Base-by-base conservation (phyloP, 2,888 invertebrate genomes). In the Heteromurus nitidus region DNA sequence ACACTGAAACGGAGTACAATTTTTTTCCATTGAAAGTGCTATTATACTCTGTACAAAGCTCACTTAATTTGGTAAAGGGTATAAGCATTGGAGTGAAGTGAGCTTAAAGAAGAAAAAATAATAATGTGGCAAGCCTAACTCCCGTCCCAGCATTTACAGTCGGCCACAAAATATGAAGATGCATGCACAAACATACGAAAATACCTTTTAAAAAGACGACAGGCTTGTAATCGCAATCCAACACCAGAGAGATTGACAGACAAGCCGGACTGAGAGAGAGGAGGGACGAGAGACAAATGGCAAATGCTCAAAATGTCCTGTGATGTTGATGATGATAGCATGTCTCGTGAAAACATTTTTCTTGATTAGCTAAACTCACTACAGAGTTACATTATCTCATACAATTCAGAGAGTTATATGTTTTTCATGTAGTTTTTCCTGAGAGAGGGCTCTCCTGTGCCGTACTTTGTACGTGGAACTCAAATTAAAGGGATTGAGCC, bases 31-130 rank as follows among this genome's bases (percentile, higher is more conserved):
- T 70, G 26, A 60, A 60, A 64, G 26, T 26, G 26, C 31, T 16
- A 24, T 36, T 18, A 9, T 64, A 50, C 42, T 36, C 36, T 26
- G 74, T n/a, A 42, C 36, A 50, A 74, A 42, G 44, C 74, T 53
- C 26, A 36, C 65, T 74, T 74, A 65, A 74, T 65, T 74, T 74
- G 74, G 74, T 65, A 64, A 74, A 42, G 24, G 31, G 24, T 24
- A 13, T n/a, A n/a, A n/a, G n/a, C 13, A 26, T 55, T 55, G 26
- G 24, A 55, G 47, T n/a, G 9, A 5, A 26, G 55, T 22, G 22
- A 22, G 53, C 3, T 55, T 24, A 20, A 24, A 11, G 16, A 26
- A 55, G n/a, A 55, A 26, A 55, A 3, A n/a, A 55, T 55, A 55
- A n/a, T n/a, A n/a, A n/a, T n/a, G n/a, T n/a, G n/a, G n/a, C n/a